Evolutionary conservation across 2,113 vertebrate species (phyloP).

Genomic region (Chinchilla lanigera): DNA sequence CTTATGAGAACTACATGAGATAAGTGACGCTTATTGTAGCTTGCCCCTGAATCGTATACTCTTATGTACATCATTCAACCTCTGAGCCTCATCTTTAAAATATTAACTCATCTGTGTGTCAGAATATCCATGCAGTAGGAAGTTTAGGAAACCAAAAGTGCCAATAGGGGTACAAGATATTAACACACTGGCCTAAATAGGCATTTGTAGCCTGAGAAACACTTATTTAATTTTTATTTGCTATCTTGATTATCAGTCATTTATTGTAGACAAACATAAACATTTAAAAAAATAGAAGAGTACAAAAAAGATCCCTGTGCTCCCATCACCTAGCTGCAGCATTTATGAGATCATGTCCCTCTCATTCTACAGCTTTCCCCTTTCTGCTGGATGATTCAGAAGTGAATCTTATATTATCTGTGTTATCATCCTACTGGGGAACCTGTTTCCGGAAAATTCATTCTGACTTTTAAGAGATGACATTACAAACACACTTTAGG

Average conservation of each 20-base stretch:
- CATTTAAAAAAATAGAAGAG: neutral
- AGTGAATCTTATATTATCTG: neutral
- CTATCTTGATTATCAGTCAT: neutral
- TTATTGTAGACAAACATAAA: conserved; percentile 11
- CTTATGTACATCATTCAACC: neutral
- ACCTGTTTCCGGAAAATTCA: neutral
- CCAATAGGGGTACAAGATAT: neutral
- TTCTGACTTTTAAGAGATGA: neutral
- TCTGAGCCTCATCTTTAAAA: neutral
- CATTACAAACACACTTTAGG: neutral
- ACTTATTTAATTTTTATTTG: conserved; percentile 36
- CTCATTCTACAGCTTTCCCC: neutral
- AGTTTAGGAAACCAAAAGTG: conserved; percentile 34
- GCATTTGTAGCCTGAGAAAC: neutral
- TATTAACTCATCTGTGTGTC: neutral
- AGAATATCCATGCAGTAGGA: neutral
- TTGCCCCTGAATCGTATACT: neutral
- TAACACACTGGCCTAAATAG: neutral
- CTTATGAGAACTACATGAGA: neutral
- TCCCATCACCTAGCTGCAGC: neutral
- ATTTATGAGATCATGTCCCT: neutral
- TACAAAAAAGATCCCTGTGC: neutral
- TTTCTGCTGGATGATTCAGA: neutral
- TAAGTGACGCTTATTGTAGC: neutral
- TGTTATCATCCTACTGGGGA: neutral